phyloP scores from a whole-genome alignment of 2,888 invertebrate genomes.

The Amblyteles armatorius region DNA sequence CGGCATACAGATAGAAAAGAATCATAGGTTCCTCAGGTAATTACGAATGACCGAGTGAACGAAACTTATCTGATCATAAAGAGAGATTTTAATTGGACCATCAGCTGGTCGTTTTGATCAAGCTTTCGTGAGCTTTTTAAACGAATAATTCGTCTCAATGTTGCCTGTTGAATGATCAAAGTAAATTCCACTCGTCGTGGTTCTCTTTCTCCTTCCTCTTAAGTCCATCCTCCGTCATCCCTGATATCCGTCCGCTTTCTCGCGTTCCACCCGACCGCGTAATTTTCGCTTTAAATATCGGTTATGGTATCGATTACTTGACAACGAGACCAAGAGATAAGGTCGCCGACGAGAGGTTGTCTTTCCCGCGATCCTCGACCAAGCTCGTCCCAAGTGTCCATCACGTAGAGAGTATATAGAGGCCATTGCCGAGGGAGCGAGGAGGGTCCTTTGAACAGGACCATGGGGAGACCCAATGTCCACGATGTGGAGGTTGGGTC shows the following conservation, averaged over 20 bases:
- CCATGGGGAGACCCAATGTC: conserved; percentile 22
- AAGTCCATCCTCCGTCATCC: conserved; percentile 10
- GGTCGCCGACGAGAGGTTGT: conserved; percentile 25
- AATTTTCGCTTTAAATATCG: conserved; percentile 30
- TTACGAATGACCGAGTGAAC: conserved; percentile 24
- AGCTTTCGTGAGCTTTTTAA: not conserved
- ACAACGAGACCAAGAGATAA: not conserved
- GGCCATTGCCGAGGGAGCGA: not conserved
- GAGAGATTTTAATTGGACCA: conserved; percentile 54
- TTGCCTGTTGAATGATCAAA: conserved; percentile 47
- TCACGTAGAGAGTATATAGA: conserved; percentile 15
- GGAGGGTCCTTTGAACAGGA: conserved; percentile 56
- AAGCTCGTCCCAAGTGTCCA: conserved; percentile 45
- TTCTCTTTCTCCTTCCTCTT: conserved; percentile 1
- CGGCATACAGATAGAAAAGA: not conserved
- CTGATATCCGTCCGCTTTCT: not conserved
- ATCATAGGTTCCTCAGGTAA: not conserved
- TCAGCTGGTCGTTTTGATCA: conserved; percentile 18
- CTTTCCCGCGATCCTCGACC: not conserved
- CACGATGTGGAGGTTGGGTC: conserved; percentile 2
- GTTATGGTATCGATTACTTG: conserved; percentile 53
- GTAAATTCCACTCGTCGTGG: conserved; percentile 27
- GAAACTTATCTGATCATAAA: not conserved
- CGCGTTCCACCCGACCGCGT: not conserved
- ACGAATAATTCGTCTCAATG: conserved; percentile 23